Percentiles rank a stretch among this genome's conserved stretches.
Conservation (phyloP, 2,888 invertebrate species). For the Argyra leucocephala region DNA sequence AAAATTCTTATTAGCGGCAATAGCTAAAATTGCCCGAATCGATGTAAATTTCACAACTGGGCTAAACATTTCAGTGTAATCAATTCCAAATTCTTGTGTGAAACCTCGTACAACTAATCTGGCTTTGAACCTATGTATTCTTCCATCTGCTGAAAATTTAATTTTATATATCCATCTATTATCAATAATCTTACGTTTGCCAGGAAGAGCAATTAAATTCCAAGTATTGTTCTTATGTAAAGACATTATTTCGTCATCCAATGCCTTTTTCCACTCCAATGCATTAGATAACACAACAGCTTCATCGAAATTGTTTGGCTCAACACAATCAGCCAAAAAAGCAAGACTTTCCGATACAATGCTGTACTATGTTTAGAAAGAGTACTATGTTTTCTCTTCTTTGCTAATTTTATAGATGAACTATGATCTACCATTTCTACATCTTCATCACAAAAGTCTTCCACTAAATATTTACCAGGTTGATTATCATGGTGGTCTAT, state of each 20-base stretch:
- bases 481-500: too few species aligned
- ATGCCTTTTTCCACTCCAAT: constrained; percentile 20
- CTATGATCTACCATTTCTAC: too few species aligned
- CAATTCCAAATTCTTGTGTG: constrained; percentile 27
- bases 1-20: constrained; percentile 21
- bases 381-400: too few species aligned
- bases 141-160: constrained; percentile 16
- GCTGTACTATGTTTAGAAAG: too few species aligned
- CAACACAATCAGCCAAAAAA: background rate
- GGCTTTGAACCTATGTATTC: constrained; percentile 25
- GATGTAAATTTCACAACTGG: constrained; percentile 30
- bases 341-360: constrained; percentile 6
- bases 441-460: too few species aligned
- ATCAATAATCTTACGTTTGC: constrained; percentile 19
- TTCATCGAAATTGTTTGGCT: constrained; percentile 2
- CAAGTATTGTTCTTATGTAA: constrained; percentile 22
- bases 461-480: too few species aligned
- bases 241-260: constrained; percentile 23
- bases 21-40: constrained; percentile 25
- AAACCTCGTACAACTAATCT: constrained; percentile 30
- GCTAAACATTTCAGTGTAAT: constrained; percentile 32
- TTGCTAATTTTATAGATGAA: too few species aligned
- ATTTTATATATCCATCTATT: constrained; percentile 24
- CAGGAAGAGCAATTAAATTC: constrained; percentile 19
- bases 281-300: constrained; percentile 14